Evolutionary conservation across 1,140 invertebrate genomes (phyloP), one percentile per base, ranked within the genome.

Genomic region (Lasioglossum albipes): DNA sequence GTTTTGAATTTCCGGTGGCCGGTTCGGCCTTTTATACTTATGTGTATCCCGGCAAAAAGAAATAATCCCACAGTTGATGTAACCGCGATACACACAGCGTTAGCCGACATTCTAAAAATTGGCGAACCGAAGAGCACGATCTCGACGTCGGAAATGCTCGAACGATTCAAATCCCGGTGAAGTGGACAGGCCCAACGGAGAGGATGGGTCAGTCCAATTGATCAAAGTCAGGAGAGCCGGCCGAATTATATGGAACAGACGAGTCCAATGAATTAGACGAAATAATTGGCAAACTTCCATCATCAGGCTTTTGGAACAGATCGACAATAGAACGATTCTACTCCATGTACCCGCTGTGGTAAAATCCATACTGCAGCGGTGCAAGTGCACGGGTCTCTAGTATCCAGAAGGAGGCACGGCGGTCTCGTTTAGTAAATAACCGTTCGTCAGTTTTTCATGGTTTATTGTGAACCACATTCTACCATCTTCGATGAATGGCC

Each of bases 221-320:
- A n/a, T 20, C 57, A 20, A n/a, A n/a, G n/a, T 59, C 18, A n/a
- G n/a, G 5, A n/a, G 57, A n/a, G 18, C 6, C 2, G 7, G 57
- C 18, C 57, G 57, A n/a, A 59, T 59, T 7, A 7, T 20, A 59
- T 7, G 22, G 22, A 31, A 10, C 10, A 10, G 22, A 13, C 22
- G 27, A 31, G 10, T 27, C 61, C 27, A 22, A 62, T 31, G 61
- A 62, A 62, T 62, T 59, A n/a, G 57, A 22, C 57, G 57, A 59
- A 59, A 59, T 59, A 59, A 59, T 59, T 59, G 57, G 18, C 57
- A 59, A 59, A n/a, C 18, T 59, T 59, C 57, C 57, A n/a, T n/a
- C 18, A 7, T n/a, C 18, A 7, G 20, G 20, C n/a, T 59, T 59
- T 59, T n/a, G 3, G 57, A 9, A n/a, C 7, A 0, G 57, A 4